A percentile compares a stretch with the other conserved stretches of the same genome.
phyloP scores from a whole-genome alignment of 2,888 invertebrate species.

The Caenorhabditis sp. region DNA sequence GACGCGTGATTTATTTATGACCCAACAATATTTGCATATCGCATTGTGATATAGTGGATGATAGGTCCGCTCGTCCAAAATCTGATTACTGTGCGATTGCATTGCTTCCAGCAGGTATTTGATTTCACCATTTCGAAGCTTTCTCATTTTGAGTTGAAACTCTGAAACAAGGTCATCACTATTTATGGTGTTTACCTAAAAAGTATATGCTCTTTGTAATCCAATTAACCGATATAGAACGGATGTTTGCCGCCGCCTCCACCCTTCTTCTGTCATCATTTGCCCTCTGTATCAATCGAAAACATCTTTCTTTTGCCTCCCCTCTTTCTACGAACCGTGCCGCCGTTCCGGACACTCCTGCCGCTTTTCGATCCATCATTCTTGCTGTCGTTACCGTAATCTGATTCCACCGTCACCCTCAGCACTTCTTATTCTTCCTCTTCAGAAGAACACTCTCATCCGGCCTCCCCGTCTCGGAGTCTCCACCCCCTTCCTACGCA shows the following conservation, averaged over 20 bases:
- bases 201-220: too few relatives aligned
- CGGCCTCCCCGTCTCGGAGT: constrained; percentile 18
- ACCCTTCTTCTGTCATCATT: neutral
- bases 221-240: constrained; percentile 11
- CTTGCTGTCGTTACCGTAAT: constrained; percentile 33
- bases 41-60: constrained; percentile 1
- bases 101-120: too few relatives aligned
- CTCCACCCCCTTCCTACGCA: constrained; percentile 18
- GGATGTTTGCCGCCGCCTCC: constrained; percentile 10
- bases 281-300: constrained; percentile 41
- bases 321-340: constrained; percentile 7
- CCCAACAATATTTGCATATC: neutral
- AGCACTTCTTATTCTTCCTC: too few relatives aligned
- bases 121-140: too few relatives aligned
- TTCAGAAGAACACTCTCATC: neutral
- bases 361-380: constrained; percentile 43
- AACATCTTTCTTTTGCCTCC: constrained; percentile 17
- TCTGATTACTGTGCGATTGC: too few relatives aligned
- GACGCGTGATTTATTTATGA: constrained; percentile 41
- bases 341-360: constrained; percentile 22
- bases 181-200: neutral
- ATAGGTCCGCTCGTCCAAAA: too few relatives aligned
- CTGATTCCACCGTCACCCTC: constrained; percentile 11
- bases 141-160: too few relatives aligned
- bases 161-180: too few relatives aligned